Conservation (phyloP, 2,113 vertebrate species). For the Myxocyprinus asiaticus region DNA sequence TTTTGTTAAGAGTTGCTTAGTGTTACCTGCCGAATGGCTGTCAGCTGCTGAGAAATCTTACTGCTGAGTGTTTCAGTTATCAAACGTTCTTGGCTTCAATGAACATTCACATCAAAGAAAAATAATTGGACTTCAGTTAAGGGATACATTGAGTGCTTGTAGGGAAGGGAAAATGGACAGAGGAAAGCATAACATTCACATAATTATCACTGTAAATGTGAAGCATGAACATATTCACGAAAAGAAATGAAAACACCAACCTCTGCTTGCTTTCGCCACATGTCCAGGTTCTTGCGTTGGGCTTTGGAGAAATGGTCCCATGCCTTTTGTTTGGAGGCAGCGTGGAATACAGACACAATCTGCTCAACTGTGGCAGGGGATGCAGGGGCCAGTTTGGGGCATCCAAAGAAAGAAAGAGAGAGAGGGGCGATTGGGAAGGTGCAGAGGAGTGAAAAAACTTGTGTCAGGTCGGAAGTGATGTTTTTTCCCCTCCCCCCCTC, state of each 20-base stretch:
- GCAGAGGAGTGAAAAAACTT: slow-evolving; percentile 89
- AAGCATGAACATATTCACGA: slow-evolving; percentile 49
- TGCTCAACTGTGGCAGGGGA: slow-evolving; percentile 92
- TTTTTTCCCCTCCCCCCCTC: slow-evolving; percentile 42
- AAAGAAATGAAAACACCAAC: slow-evolving; percentile 78
- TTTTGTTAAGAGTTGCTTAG: not conserved
- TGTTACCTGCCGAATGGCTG: slow-evolving; percentile 43
- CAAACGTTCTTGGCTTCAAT: too few relatives aligned
- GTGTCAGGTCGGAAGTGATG: slow-evolving; percentile 80
- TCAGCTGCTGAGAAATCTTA: slow-evolving; percentile 28
- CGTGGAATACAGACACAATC: slow-evolving; percentile 99
- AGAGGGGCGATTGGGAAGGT: slow-evolving; percentile 81
- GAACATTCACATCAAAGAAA: too few relatives aligned
- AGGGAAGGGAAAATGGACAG: not conserved
- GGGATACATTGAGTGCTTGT: not conserved
- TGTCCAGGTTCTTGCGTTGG: slow-evolving; percentile 98
- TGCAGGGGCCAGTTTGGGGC: slow-evolving; percentile 77
- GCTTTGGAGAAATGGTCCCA: slow-evolving; percentile 99
- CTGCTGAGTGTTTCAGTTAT: not conserved
- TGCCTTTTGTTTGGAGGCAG: slow-evolving; percentile 98
- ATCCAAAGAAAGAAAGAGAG: slow-evolving; percentile 82
- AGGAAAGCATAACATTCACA: not conserved
- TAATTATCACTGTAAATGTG: not conserved
- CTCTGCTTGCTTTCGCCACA: slow-evolving; percentile 99
- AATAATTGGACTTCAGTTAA: too few relatives aligned